Conservation (phyloP, 2,797 vertebrate species). For the Notamacropus eugenii region DNA sequence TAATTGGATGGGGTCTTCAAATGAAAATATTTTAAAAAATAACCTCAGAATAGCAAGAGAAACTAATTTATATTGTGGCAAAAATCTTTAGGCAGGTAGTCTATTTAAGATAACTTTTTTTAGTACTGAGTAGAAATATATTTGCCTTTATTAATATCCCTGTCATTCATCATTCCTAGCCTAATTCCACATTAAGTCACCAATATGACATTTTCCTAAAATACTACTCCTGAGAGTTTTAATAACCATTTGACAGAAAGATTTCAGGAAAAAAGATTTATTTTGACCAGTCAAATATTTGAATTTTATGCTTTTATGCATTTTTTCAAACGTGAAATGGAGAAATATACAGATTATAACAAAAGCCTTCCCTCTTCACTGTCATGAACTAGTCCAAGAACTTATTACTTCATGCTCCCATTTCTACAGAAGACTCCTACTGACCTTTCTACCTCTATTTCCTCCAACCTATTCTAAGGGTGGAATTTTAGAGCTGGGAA, state of each 20-base stretch:
- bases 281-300: slow-evolving; percentile 46
- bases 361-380: neutral
- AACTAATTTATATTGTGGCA: neutral
- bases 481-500: neutral
- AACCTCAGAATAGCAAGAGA: neutral
- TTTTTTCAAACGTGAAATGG: slow-evolving; percentile 13
- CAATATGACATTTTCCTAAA: slow-evolving; percentile 28
- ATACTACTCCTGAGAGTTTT: slow-evolving; percentile 8
- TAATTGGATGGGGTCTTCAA: neutral
- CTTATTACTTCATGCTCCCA: neutral
- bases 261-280: slow-evolving; percentile 30
- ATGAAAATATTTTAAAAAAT: neutral
- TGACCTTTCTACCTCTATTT: neutral
- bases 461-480: neutral
- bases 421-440: neutral
- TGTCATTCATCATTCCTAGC: slow-evolving; percentile 37
- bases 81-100: slow-evolving; percentile 14
- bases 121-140: neutral
- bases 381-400: neutral
- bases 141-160: slow-evolving; percentile 13
- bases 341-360: neutral
- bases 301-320: slow-evolving; percentile 29
- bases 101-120: slow-evolving; percentile 13
- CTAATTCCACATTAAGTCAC: slow-evolving; percentile 43
- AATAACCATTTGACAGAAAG: slow-evolving; percentile 14